Percentiles rank a stretch among this genome's conserved stretches.
Evolutionary conservation across 2,888 invertebrate species (phyloP).

Genomic region (Trisateles emortualis): DNA sequence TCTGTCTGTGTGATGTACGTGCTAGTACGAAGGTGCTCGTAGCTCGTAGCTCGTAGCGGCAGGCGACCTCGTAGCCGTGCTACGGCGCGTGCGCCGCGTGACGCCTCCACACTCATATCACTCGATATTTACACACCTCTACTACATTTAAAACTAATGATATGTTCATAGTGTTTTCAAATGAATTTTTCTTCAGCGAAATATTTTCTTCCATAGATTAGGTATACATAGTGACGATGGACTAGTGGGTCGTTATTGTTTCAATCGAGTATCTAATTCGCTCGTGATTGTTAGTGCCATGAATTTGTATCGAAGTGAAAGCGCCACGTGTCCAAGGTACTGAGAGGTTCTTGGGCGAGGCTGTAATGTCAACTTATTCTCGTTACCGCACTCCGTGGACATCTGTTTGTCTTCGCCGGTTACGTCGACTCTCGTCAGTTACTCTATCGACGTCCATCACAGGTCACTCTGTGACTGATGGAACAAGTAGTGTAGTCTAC

Average conservation of each 20-base stretch:
- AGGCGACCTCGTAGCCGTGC: constrained; percentile 23
- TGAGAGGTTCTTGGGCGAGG: constrained; percentile 2
- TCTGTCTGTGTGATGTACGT: constrained; percentile 47
- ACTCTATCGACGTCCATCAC: constrained; percentile 30
- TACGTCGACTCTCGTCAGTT: constrained; percentile 21
- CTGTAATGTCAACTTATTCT: constrained; percentile 1
- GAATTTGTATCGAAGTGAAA: constrained; percentile 62
- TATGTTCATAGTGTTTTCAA: constrained; percentile 49
- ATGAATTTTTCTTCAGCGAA: constrained; percentile 35
- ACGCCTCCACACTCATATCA: constrained; percentile 49
- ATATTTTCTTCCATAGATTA: constrained; percentile 33
- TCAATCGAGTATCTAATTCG: constrained; percentile 63
- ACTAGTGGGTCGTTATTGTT: constrained; percentile 63
- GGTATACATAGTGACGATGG: constrained; percentile 41
- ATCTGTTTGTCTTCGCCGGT: constrained; percentile 24
- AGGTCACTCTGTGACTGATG: constrained; percentile 30
- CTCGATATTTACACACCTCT: constrained; percentile 41
- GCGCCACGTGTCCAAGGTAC: constrained; percentile 39
- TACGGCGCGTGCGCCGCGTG: constrained; percentile 14
- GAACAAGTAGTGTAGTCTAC: constrained; percentile 36
- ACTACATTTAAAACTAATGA: constrained; percentile 37
- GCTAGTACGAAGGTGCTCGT: constrained; percentile 10
- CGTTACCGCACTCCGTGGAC: constrained; percentile 11
- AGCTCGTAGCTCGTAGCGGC: constrained; percentile 22
- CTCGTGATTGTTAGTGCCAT: constrained; percentile 71